Evolutionary conservation across 2,888 invertebrate species (phyloP).

Genomic region (Orthonychiurus folsomi): DNA sequence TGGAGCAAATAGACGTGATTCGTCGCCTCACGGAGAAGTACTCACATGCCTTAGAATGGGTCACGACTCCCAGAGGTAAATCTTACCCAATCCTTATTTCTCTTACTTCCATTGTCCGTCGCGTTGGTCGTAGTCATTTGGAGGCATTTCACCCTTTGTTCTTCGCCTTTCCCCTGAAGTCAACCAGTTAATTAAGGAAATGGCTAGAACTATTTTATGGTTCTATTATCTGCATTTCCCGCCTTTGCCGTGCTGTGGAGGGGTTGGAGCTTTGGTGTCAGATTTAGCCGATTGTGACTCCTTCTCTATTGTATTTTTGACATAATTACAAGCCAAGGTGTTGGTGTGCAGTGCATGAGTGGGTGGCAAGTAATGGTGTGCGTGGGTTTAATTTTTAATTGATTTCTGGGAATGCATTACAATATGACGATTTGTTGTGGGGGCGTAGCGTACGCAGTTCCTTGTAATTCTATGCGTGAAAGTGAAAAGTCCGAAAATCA

Average conservation of each 20-base stretch:
- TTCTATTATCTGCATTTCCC: background rate
- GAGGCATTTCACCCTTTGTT: slow-evolving; percentile 7
- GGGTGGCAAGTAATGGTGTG: no score
- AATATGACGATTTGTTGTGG: no score
- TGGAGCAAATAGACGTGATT: slow-evolving; percentile 79
- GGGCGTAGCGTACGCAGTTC: no score
- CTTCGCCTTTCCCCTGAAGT: slow-evolving; percentile 1
- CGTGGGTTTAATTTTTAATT: no score
- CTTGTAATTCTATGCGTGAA: no score
- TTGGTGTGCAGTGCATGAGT: no score
- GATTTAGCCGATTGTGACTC: background rate
- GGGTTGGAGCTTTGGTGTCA: background rate
- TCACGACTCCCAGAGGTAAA: slow-evolving; percentile 68
- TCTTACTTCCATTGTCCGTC: background rate
- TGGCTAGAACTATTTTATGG: background rate
- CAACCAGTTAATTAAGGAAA: background rate
- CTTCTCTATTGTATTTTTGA: no score
- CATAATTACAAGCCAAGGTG: no score
- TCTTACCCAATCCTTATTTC: no score
- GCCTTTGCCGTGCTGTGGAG: no score
- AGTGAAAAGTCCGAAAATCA: no score
- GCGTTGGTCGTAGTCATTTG: background rate
- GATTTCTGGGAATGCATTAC: no score
- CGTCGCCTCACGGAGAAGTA: slow-evolving; percentile 70
- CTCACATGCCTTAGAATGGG: slow-evolving; percentile 64